Percentiles rank a stretch among this genome's conserved stretches.
These are phyloP conservation scores for Drosophila leonis DNA, from an alignment of 2,888 invertebrate species.

Conservation along the genomic window DNA sequence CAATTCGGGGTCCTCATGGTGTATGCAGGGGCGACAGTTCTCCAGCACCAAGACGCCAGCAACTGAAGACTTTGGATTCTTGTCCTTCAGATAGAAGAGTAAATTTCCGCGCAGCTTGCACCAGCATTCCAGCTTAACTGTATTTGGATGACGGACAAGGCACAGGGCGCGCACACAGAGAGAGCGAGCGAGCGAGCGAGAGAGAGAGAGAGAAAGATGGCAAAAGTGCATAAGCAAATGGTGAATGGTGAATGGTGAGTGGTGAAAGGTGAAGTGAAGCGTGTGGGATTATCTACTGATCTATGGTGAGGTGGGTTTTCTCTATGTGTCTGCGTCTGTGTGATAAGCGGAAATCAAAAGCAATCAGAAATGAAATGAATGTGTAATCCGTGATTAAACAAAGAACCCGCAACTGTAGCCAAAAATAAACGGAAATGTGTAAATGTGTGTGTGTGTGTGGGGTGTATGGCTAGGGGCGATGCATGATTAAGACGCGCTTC, in stretches of 20 bases:
- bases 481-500: conserved; percentile 11
- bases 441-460: conserved; percentile 1
- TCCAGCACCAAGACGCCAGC: conserved; percentile 95
- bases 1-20: conserved; percentile 87
- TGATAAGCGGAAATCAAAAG: conserved; percentile 19
- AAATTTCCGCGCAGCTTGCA: conserved; percentile 96
- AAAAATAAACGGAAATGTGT: not conserved
- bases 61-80: conserved; percentile 95
- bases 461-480: conserved; percentile 2
- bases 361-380: not conserved
- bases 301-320: not conserved
- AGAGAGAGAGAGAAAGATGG: conserved; percentile 14
- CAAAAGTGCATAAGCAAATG: conserved; percentile 50
- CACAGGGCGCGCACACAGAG: not conserved
- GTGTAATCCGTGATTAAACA: conserved; percentile 1
- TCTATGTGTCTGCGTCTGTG: not conserved
- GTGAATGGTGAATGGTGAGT: conserved; percentile 15
- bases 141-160: conserved; percentile 12
- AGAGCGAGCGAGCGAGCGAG: not conserved
- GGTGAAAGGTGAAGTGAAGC: conserved; percentile 16
- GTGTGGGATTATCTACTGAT: conserved; percentile 24
- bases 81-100: conserved; percentile 95
- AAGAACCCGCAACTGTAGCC: conserved; percentile 14
- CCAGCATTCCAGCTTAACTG: conserved; percentile 93
- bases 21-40: conserved; percentile 92